Evolutionary conservation across 2,888 invertebrate species (phyloP), one percentile per base, ranked within the genome.

Genomic region (Phania funesta): DNA sequence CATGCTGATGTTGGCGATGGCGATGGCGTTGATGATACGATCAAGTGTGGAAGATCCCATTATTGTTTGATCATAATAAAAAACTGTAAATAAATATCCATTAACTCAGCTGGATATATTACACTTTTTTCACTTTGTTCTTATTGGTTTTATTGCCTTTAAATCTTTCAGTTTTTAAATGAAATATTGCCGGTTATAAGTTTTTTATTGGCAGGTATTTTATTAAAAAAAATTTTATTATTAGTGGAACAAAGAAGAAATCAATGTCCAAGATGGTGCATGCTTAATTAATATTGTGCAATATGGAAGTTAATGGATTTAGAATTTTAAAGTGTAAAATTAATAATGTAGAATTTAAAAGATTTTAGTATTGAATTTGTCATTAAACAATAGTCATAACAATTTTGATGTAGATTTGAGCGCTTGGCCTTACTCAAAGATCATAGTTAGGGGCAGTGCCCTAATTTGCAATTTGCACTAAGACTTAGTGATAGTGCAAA

Each of bases 91-190:
- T 89, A 88, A 88, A 86, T 87, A 87, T 89, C 88, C 88, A 88
- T 88, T 88, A 89, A 86, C 89, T 85, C 88, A 87, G 88, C 88
- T 87, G 88, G 88, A 88, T 88, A 86, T 87, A 87, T 88, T 88
- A 87, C 54, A 44, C 32, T 60, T 46, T 54, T 85, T 74, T 64
- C n/a, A 22, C n/a, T 46, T 22, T 11, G 8, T 67, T 50, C 5
- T 67, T 41, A 75, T 68, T 76, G 50, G 3, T 60, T 52, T 58
- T 22, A 41, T 50, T 13, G 35, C 48, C 38, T 65, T 64, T 38
- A 13, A 41, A 50, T 29, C 8, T 26, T 41, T 50, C 50, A 52
- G 22, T 56, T 65, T 65, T 65, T 48, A 58, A 64, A 58, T 77
- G 76, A 73, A 62, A 67, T 77, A 73, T 81, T 54, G 48, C 60